Evolutionary conservation across 2,888 invertebrate species (phyloP).

Genomic region (Piscicola geometra): DNA sequence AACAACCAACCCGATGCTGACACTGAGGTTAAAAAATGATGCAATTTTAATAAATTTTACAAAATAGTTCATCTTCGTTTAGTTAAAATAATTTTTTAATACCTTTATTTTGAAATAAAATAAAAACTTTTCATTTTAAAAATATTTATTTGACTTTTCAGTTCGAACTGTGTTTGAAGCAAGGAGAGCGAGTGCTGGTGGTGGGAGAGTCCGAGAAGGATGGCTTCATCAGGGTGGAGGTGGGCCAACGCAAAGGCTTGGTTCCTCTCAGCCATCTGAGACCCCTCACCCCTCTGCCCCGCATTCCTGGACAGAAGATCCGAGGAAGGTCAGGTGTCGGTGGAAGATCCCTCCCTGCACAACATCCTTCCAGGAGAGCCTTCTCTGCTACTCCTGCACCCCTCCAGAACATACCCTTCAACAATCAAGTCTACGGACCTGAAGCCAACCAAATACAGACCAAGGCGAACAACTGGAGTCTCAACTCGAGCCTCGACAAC

Average conservation of each 20-base stretch:
- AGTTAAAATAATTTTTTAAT: neutral
- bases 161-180: conserved; percentile 91
- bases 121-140: neutral
- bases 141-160: conserved; percentile 58
- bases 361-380: neutral
- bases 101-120: neutral
- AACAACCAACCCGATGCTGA: conserved; percentile 96
- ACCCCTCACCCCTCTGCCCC: conserved; percentile 14
- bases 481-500: neutral
- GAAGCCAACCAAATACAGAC: neutral
- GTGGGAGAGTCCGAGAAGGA: conserved; percentile 99
- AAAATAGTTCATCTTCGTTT: neutral
- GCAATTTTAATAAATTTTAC: neutral
- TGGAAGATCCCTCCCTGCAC: neutral
- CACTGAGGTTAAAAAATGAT: conserved; percentile 71
- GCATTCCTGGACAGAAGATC: neutral
- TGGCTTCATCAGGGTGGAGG: conserved; percentile 96
- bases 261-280: conserved; percentile 89
- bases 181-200: conserved; percentile 91
- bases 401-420: neutral
- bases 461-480: neutral
- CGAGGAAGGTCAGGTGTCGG: neutral
- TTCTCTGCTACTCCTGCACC: neutral
- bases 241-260: conserved; percentile 86
- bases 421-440: neutral